A percentile compares a stretch with the other conserved stretches of the same genome.
phyloP scores from a whole-genome alignment of 2,797 vertebrate species.

The Lacerta viridis region DNA sequence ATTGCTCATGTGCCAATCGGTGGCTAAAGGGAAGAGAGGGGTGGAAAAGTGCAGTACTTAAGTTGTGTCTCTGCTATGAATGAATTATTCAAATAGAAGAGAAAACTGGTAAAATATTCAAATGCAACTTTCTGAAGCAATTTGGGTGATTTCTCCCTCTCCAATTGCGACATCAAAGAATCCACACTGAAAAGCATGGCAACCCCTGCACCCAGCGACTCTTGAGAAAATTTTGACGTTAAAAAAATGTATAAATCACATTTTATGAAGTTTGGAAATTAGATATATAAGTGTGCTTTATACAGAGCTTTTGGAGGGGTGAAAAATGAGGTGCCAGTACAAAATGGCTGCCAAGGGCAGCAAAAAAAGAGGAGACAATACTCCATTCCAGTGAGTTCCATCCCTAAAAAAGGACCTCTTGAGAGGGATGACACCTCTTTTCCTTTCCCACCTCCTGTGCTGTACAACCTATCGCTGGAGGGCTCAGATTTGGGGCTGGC shows the following conservation, averaged over 20 bases:
- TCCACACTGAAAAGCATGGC: slow-evolving; percentile 49
- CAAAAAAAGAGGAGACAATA: too few species aligned
- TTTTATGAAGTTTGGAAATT: neutral
- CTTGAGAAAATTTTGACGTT: neutral
- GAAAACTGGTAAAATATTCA: slow-evolving; percentile 52
- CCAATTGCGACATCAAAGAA: slow-evolving; percentile 52
- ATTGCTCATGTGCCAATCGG: slow-evolving; percentile 43
- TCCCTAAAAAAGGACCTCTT: neutral
- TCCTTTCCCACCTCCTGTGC: neutral
- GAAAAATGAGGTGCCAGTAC: too few species aligned
- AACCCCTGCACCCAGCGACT: neutral
- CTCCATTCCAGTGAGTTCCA: too few species aligned
- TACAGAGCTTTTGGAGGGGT: neutral
- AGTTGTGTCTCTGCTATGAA: slow-evolving; percentile 53
- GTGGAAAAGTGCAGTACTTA: slow-evolving; percentile 53
- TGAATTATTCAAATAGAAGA: slow-evolving; percentile 53
- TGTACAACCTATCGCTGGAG: neutral
- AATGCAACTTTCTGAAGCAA: slow-evolving; percentile 39
- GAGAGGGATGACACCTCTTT: too few species aligned
- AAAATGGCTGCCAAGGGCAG: too few species aligned
- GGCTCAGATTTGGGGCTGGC: neutral
- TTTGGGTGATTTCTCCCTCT: slow-evolving; percentile 16
- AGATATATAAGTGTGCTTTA: neutral
- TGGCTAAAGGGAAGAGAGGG: slow-evolving; percentile 26
- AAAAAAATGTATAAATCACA: neutral